Base-by-base conservation (phyloP, 1,140 invertebrate genomes). In the Drosophila nigromelanica region DNA sequence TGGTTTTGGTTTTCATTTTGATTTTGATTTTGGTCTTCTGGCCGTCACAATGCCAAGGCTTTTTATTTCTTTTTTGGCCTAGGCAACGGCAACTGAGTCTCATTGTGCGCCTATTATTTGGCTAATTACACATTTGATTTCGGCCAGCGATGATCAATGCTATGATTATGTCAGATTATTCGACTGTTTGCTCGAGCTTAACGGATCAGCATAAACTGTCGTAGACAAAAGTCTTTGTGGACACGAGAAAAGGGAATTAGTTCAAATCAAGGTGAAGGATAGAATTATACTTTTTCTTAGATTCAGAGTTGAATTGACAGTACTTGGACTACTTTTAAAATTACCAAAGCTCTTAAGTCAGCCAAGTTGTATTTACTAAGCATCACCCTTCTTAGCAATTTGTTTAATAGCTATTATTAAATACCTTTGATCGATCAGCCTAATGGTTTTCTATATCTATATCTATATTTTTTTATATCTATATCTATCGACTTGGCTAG, bases 21-120 rank as follows among this genome's bases (percentile, higher is more conserved):
- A 39, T 50, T 45, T 51, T 78, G 60, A 58, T 78, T 64, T 62
- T 55, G 50, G 60, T 73, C 47, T 67, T 50, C 60, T 48, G 80
- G 55, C 61, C 73, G 73, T 80, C 74, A 86, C 82, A 86, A 86
- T 86, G 82, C 82, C 82, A 86, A 86, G 83, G 80, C 69, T 86
- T 43, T 48, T 64, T 43, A n/a, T 15, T 40, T 47, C 15, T 43
- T 24, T 45, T 45, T 55, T 30, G 47, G 37, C 24, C 24, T 48
- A 11, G 47, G 42, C 56, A 55, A 42, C 42, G 14, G 39, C 21
- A 15, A 5, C 21, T n/a, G 21, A 18, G 30, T 12, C 50, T 47
- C 62, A 80, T 86, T 85, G 76, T 78, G 51, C 40, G 70, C 11
- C 72, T 37, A 82, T 86, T 86, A 78, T 89, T 78, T 68, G 52